Evolutionary conservation across 2,888 invertebrate genomes (phyloP).

Genomic region (Leptinotarsa juncta): DNA sequence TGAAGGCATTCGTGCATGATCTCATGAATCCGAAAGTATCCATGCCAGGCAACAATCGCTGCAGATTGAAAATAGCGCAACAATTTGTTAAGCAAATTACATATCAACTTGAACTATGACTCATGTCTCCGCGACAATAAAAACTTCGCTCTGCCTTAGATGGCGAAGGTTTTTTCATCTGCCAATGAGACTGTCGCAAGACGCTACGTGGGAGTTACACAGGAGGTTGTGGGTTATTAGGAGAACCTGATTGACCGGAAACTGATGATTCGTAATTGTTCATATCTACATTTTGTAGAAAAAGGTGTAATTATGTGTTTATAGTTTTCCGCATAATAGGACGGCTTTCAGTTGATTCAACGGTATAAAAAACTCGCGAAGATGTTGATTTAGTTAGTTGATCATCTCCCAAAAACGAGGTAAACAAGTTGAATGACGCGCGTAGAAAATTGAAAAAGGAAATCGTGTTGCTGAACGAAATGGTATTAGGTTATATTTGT

Average conservation of each 20-base stretch:
- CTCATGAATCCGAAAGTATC: constrained; percentile 19
- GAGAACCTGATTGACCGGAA: constrained; percentile 27
- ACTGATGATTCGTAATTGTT: constrained; percentile 10
- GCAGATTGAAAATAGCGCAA: constrained; percentile 25
- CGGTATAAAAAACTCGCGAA: neutral
- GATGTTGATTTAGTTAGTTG: neutral
- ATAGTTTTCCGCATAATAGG: neutral
- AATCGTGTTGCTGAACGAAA: neutral
- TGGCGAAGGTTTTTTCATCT: neutral
- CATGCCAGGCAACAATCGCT: neutral
- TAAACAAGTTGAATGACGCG: neutral
- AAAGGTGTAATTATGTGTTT: constrained; percentile 10
- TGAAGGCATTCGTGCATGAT: neutral
- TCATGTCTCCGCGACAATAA: constrained; percentile 31
- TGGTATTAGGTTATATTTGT: no score
- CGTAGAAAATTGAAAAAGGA: neutral
- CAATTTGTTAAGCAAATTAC: constrained; percentile 38
- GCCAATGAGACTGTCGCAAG: neutral
- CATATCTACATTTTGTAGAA: neutral
- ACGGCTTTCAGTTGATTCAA: constrained; percentile 5
- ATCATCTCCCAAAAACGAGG: neutral
- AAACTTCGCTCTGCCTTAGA: constrained; percentile 20
- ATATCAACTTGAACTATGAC: constrained; percentile 24
- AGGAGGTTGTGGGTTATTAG: neutral
- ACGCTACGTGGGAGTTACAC: neutral